A percentile compares a stretch with the other conserved stretches of the same genome.
Evolutionary conservation across 2,888 invertebrate genomes (phyloP).

Genomic region (Epinotia bilunana): DNA sequence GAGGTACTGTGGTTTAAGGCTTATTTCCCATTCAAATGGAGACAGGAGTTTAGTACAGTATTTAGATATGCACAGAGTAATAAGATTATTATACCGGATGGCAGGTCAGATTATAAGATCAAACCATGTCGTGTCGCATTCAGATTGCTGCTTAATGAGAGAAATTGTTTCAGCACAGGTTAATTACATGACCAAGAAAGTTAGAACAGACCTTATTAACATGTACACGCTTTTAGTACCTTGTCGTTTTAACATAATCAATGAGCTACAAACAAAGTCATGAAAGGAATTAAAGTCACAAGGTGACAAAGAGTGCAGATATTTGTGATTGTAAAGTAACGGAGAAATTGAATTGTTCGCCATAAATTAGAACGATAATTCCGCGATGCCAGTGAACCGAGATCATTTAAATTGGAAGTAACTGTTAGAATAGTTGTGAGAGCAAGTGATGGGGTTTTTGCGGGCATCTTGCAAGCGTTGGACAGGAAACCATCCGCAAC

Average conservation of each 20-base stretch:
- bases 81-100: constrained; percentile 1
- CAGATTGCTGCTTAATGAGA: constrained; percentile 8
- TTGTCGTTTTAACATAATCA: background rate
- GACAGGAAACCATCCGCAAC: constrained; percentile 51
- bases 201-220: background rate
- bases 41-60: background rate
- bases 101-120: constrained; percentile 25
- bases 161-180: constrained; percentile 29
- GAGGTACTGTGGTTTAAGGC: background rate
- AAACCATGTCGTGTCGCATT: constrained; percentile 14
- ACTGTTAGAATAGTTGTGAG: constrained; percentile 20
- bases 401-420: constrained; percentile 22
- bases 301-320: background rate
- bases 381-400: constrained; percentile 27
- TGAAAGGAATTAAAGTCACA: background rate
- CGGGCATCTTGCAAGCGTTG: constrained; percentile 6
- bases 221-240: background rate
- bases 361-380: constrained; percentile 32
- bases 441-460: constrained; percentile 36
- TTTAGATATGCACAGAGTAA: background rate
- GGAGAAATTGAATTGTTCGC: constrained; percentile 34
- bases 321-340: constrained; percentile 7
- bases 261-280: background rate
- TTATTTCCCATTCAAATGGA: background rate
- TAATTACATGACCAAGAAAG: constrained; percentile 20